phyloP scores from a whole-genome alignment of 2,888 invertebrate genomes.

The Furcula furcula region DNA sequence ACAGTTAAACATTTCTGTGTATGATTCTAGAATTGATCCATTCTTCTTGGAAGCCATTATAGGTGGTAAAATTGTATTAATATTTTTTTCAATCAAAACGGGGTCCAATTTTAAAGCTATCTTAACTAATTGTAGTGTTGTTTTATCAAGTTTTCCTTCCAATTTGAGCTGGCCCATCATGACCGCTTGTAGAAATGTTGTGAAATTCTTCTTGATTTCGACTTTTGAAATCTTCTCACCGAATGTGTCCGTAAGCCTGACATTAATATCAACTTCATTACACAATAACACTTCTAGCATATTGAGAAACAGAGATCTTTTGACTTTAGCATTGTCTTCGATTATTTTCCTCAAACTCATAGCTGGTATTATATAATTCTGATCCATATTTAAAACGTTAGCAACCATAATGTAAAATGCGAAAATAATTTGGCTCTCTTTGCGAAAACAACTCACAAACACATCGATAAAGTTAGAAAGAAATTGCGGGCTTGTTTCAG shows the following conservation, averaged over 20 bases:
- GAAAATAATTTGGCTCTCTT: constrained; percentile 64
- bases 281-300: constrained; percentile 55
- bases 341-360: constrained; percentile 54
- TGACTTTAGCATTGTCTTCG: constrained; percentile 53
- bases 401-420: constrained; percentile 65
- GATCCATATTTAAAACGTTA: constrained; percentile 55
- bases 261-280: constrained; percentile 66
- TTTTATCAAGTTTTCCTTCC: constrained; percentile 59
- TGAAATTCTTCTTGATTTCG: constrained; percentile 66
- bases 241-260: constrained; percentile 60
- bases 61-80: constrained; percentile 56
- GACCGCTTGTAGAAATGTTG: constrained; percentile 57
- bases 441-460: constrained; percentile 59
- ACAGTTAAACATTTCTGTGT: constrained; percentile 60
- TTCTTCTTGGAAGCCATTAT: constrained; percentile 63
- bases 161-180: constrained; percentile 64
- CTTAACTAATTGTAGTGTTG: constrained; percentile 60
- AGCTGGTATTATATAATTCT: constrained; percentile 58
- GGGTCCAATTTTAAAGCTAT: constrained; percentile 66
- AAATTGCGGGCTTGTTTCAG: constrained; percentile 45
- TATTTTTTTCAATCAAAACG: constrained; percentile 60
- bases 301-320: constrained; percentile 57
- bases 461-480: constrained; percentile 60
- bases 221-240: constrained; percentile 62
- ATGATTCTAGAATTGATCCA: constrained; percentile 40